Evolutionary conservation across 1,140 invertebrate genomes (phyloP), one percentile per base, ranked within the genome.

Genomic region (Eufriesea mexicana): DNA sequence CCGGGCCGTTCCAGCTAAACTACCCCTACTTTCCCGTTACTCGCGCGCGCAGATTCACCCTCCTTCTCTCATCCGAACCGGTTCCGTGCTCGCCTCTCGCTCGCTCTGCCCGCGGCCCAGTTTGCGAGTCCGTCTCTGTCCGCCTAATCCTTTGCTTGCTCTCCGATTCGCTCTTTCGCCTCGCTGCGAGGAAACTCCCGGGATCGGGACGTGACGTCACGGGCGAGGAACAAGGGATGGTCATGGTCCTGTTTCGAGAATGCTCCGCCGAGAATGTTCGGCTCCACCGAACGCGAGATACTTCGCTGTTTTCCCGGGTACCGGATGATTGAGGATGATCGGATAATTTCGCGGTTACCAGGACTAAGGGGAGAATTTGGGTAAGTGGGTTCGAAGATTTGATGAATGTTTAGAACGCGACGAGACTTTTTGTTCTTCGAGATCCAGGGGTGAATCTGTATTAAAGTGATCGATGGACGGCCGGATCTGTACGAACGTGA

Each of bases 1-100:
- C 90, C 90, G 89, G 89, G 87, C 85, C 78, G 84, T 89, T 82
- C 83, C 84, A 89, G 90, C 89, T 90, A 86, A 90, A 86, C 79
- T 87, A 82, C 85, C 77, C 88, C 79, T 76, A 79, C 84, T 79
- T 71, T 80, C 79, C 35, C 23, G 59, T 76, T 66, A 66, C 83
- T 72, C 67, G 68, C 78, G 80, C 73, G 70, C 55, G 71, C 71
- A 35, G 71, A 42, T 67, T 70, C 64, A 42, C 68, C 54, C 79
- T 67, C 72, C 59, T 85, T 79, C 47, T 68, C 49, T 16, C 54
- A 51, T 45, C 42, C 28, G 16, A 35, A 8, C 67, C 5, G 18
- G 12, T 45, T 42, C 55, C 20, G n/a, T n/a, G 51, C 14, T 25
- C n/a, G 28, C 23, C 23, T 61, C 59, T 59, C 68, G 8, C 23